Base-by-base conservation (phyloP, 2,797 vertebrate species). In the Aselliscus stoliczkanus region DNA sequence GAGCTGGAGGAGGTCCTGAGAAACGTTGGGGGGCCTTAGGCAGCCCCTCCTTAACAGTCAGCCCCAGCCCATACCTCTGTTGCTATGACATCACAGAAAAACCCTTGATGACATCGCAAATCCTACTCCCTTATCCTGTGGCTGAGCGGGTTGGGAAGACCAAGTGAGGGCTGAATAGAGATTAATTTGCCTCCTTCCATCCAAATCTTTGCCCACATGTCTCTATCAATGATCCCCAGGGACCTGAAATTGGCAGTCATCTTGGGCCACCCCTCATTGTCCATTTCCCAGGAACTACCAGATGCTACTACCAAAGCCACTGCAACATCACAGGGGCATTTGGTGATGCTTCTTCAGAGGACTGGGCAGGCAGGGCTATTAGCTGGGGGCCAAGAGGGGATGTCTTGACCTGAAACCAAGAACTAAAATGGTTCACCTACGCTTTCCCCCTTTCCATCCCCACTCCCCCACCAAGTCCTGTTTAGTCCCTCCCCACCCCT, bases 341-440 rank as follows among this genome's bases (percentile, higher is more conserved):
- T 88, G 79, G 14, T 67, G 56, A 92, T 86, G n/a, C 54, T 60
- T 31, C 27, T 73, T 69, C 47, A 79, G 72, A 90, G 85, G 47
- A 72, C 47, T 65, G 37, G 56, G 80, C 72, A 72, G 62, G n/a
- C 42, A 79, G 54, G 54, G 47, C 27, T 79, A 34, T 72, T 9
- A 31, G 50, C 37, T 20, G 65, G 34, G 29, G 4, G 3, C 39
- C 6, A 44, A 60, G 42, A 65, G 20, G 65, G 29, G 34, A n/a
- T 18, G 21, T 64, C 20, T 44, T 72, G 58, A 17, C 29, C 50
- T 75, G 81, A 93, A 95, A 54, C 73, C 87, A 82, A 88, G 72
- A 94, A 76, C 62, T 88, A 62, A 90, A 83, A 96, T 95, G 84
- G 84, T 44, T 64, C 80, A 82, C 58, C 60, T 64, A 34, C 2